Conservation (phyloP, 2,888 invertebrate species). For the Eupithecia dodoneata region DNA sequence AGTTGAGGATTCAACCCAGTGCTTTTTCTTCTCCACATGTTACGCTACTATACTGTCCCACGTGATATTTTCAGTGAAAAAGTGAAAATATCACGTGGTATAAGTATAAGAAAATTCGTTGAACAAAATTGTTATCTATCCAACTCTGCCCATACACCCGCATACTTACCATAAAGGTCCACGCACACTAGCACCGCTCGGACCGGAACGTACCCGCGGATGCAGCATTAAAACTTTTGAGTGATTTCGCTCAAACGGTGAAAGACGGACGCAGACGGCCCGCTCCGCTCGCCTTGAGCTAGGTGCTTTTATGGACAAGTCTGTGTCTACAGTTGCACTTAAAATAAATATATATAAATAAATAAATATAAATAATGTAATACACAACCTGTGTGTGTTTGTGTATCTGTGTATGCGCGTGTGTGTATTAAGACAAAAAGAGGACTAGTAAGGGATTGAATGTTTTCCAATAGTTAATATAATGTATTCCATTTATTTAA, state of each 20-base stretch:
- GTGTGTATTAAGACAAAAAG: too few species aligned
- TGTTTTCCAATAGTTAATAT: too few species aligned
- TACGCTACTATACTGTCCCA: background rate
- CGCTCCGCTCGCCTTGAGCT: slow-evolving; percentile 52
- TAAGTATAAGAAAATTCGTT: background rate
- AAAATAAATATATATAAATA: too few species aligned
- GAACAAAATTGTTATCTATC: slow-evolving; percentile 1
- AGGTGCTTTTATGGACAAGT: background rate
- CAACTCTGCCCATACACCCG: background rate
- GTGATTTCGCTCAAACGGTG: slow-evolving; percentile 82
- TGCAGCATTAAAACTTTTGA: slow-evolving; percentile 83
- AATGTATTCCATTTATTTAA: too few species aligned
- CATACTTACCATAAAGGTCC: slow-evolving; percentile 51
- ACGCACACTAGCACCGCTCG: slow-evolving; percentile 54
- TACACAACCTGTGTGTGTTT: too few species aligned
- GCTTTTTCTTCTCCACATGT: background rate
- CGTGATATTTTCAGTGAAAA: background rate
- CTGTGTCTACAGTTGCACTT: background rate
- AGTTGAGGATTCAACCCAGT: background rate
- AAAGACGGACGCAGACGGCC: slow-evolving; percentile 63
- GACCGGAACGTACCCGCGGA: slow-evolving; percentile 70
- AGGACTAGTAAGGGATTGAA: too few species aligned
- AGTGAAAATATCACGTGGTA: too few species aligned
- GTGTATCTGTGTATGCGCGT: too few species aligned
- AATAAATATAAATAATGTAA: too few species aligned